Conservation (phyloP, 2,888 invertebrate species). For the Aelia acuminata region DNA sequence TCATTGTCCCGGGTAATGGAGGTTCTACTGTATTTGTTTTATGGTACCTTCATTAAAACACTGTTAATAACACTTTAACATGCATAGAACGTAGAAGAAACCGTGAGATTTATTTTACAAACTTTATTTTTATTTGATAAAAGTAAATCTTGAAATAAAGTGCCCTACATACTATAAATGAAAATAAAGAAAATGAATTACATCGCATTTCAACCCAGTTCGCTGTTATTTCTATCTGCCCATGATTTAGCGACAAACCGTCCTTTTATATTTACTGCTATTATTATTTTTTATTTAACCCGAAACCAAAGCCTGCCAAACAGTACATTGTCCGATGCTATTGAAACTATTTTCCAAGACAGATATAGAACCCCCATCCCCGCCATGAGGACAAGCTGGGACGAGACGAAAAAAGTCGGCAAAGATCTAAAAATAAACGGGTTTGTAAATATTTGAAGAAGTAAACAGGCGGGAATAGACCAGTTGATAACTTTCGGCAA, state of each 20-base stretch:
- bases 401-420: constrained; percentile 15
- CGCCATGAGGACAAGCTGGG: not conserved
- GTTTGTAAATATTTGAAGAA: constrained; percentile 31
- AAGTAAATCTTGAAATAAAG: too few relatives aligned
- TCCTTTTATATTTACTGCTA: not conserved
- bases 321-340: not conserved
- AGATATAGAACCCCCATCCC: not conserved
- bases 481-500: constrained; percentile 33
- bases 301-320: not conserved
- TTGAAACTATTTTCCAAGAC: constrained; percentile 10
- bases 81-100: too few relatives aligned
- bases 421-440: constrained; percentile 40
- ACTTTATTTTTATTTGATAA: too few relatives aligned
- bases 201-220: too few relatives aligned
- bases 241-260: not conserved
- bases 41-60: too few relatives aligned
- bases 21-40: too few relatives aligned
- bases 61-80: too few relatives aligned
- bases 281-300: not conserved
- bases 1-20: too few relatives aligned
- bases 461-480: constrained; percentile 40
- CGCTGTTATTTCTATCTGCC: not conserved
- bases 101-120: too few relatives aligned
- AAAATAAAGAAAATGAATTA: too few relatives aligned
- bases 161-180: too few relatives aligned